Evolutionary conservation across 2,797 vertebrate genomes (phyloP).

Genomic region (Leucoraja ocellata): DNA sequence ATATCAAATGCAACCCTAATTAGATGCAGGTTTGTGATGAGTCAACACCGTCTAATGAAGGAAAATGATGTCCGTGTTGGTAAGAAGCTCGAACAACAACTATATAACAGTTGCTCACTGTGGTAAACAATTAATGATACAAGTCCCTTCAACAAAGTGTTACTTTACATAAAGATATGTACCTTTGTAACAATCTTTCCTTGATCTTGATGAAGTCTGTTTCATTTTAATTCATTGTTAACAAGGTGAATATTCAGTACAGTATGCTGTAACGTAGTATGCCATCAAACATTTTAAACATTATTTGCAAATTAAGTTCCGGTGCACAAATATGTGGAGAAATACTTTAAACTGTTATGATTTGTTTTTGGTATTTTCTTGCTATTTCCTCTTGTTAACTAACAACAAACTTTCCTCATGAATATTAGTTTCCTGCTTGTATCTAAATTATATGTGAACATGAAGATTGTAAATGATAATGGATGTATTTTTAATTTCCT

Average conservation of each 20-base stretch:
- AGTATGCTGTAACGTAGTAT: not conserved
- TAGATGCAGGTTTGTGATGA: not conserved
- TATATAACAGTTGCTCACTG: not conserved
- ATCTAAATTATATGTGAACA: constrained; percentile 52
- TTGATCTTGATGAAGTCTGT: too few relatives aligned
- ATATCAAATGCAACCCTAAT: not conserved
- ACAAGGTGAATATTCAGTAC: not conserved
- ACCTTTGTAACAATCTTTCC: not conserved
- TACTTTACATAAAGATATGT: not conserved
- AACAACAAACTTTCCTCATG: not conserved
- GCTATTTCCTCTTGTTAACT: not conserved
- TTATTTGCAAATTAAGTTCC: not conserved
- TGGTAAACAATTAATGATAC: not conserved
- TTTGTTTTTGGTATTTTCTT: not conserved
- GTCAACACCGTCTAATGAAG: not conserved
- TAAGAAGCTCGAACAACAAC: not conserved
- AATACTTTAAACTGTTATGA: not conserved
- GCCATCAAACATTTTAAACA: not conserved
- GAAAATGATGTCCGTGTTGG: not conserved
- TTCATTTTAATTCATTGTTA: not conserved
- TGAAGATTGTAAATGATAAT: constrained; percentile 57
- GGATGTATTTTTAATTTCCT: constrained; percentile 56
- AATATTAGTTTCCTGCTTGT: constrained; percentile 39
- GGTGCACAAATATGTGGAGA: not conserved
- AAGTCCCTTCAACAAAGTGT: not conserved